Conservation (phyloP, 2,888 invertebrate species). For the Lithophane leautieri region DNA sequence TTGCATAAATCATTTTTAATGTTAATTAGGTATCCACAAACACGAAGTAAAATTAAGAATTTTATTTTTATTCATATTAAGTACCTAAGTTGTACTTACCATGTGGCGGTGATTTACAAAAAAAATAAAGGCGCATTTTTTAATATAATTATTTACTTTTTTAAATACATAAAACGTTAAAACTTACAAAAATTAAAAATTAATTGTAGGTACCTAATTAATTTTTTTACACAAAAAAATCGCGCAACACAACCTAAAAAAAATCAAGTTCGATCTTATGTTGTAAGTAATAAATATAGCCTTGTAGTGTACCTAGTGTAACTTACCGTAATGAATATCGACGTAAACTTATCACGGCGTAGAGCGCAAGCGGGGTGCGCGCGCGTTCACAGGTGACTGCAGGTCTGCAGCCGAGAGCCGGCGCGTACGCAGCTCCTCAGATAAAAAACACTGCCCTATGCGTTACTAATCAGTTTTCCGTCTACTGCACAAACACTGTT, state of each 20-base stretch:
- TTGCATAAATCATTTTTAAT: slow-evolving; percentile 5
- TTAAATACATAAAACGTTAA: neutral
- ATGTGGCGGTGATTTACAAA: neutral
- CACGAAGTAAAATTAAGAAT: neutral
- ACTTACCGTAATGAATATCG: slow-evolving; percentile 53
- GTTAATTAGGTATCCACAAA: neutral
- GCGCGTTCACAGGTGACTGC: slow-evolving; percentile 71
- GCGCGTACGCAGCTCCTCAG: slow-evolving; percentile 55
- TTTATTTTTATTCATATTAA: neutral
- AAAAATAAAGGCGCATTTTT: neutral
- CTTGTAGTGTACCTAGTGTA: slow-evolving; percentile 16
- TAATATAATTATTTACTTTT: no score
- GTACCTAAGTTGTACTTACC: neutral
- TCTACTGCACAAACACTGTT: slow-evolving; percentile 30
- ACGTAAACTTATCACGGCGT: slow-evolving; percentile 38
- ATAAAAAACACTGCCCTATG: slow-evolving; percentile 55
- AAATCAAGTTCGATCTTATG: neutral
- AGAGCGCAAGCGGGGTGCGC: slow-evolving; percentile 59
- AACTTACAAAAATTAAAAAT: neutral
- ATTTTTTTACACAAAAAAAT: neutral
- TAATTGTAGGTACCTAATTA: neutral
- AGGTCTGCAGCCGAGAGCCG: slow-evolving; percentile 58
- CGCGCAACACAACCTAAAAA: slow-evolving; percentile 27
- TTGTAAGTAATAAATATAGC: slow-evolving; percentile 8
- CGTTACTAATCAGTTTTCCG: slow-evolving; percentile 51